Base-by-base conservation (phyloP, 92 coral and sea anemone species). In the Phenganax marumi region DNA sequence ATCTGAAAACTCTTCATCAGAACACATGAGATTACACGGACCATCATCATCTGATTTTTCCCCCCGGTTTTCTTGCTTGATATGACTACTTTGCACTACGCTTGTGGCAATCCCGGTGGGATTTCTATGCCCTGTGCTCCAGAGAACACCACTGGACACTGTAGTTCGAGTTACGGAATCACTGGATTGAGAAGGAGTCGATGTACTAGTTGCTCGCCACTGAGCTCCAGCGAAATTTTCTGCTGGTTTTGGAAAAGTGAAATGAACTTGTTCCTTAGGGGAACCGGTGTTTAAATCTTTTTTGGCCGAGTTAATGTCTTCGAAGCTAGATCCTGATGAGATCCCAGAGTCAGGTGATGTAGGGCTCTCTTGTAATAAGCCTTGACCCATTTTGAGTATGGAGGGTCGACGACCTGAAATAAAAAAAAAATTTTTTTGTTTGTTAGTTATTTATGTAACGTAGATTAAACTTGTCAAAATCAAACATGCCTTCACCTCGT, bases 281-380 rank as follows among this genome's bases (percentile, higher is more conserved):
- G 83, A 78, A 52, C 91, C 97, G 61, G 93, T 77, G 73, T 72
- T 86, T 8, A 90, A 86, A 57, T 90, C 93, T 70, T 85, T 95
- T 73, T 89, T 92, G 43, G 90, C 93, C 18, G 93, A 89, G 87
- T 89, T 89, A 23, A 90, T 90, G 46, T 92, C 97, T 72, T 91
- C 95, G 49, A 81, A 71, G 76, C 91, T 88, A 22, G 89, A 85
- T 13, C 97, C 93, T 5, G 98, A 90, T 0, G 98, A 95, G 75
- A 95, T 95, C 4, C 94, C 98, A 0, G 98, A 95, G 84, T 95
- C 98, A n/a, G 98, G 97, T 8, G 98, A 95, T 0, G 98, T 95
- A 9, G 98, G 98, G 55, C 98, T 95, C 81, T 86, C 91, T 52
- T 95, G 93, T 6, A 78, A 43, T 26, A 52, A 6, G 24, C 79